Percentiles rank a stretch among this genome's conserved stretches.
These are phyloP conservation scores for Drosophila limbata DNA, from an alignment of 2,888 invertebrate species.

Conservation along the genomic window DNA sequence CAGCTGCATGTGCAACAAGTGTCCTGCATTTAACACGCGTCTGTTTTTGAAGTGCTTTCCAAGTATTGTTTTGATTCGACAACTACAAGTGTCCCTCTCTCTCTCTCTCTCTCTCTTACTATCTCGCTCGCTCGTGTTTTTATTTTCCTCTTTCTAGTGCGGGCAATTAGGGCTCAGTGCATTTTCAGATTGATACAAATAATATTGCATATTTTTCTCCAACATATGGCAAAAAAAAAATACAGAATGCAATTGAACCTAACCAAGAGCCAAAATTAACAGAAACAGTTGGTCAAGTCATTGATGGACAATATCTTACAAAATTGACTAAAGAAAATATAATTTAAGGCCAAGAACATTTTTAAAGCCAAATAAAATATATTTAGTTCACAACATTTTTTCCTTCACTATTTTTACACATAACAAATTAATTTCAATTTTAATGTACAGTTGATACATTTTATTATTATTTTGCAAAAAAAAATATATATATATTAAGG, in stretches of 20 bases:
- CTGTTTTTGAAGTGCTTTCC: conserved; percentile 17
- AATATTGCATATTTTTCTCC: neutral
- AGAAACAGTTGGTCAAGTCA: too few species aligned
- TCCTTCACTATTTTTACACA: too few species aligned
- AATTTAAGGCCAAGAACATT: too few species aligned
- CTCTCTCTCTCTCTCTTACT: neutral
- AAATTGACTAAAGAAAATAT: too few species aligned
- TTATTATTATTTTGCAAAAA: too few species aligned
- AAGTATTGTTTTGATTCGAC: conserved; percentile 20
- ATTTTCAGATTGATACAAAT: conserved; percentile 3
- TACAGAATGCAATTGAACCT: neutral
- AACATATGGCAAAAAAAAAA: conserved; percentile 7
- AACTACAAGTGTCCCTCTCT: neutral
- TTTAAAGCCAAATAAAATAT: too few species aligned
- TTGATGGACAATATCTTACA: too few species aligned
- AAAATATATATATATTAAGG: too few species aligned
- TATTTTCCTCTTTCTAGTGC: neutral
- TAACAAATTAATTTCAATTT: too few species aligned
- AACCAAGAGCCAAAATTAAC: neutral
- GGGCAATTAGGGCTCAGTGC: neutral
- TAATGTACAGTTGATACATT: too few species aligned
- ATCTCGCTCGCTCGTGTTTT: neutral
- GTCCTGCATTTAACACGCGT: conserved; percentile 35
- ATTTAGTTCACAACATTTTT: too few species aligned
- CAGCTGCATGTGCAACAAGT: conserved; percentile 64